A percentile compares a stretch with the other conserved stretches of the same genome.
Evolutionary conservation across 1,140 invertebrate species (phyloP).

Genomic region (Chlorops oryzae): DNA sequence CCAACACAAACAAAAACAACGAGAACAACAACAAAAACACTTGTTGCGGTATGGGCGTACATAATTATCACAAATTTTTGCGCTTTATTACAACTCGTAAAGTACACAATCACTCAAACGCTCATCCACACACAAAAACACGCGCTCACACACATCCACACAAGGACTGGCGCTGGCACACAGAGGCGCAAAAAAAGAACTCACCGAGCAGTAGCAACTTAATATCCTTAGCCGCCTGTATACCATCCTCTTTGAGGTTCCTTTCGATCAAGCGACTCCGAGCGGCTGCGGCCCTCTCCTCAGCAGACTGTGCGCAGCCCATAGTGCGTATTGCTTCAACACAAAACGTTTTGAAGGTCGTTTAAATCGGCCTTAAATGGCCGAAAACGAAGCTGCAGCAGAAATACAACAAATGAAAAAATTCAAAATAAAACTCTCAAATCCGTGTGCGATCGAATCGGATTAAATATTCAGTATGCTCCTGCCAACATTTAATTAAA

Average conservation of each 20-base stretch:
- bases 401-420: slow-evolving; percentile 18
- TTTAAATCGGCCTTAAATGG: slow-evolving; percentile 48
- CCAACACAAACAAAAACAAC: no score
- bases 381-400: slow-evolving; percentile 32
- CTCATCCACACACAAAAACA: no score
- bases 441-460: no score
- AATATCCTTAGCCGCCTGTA: slow-evolving; percentile 97
- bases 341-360: slow-evolving; percentile 50
- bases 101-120: no score
- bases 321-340: slow-evolving; percentile 61
- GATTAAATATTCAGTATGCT: no score
- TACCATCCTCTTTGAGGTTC: slow-evolving; percentile 96
- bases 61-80: no score
- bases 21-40: no score
- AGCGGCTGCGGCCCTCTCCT: slow-evolving; percentile 93
- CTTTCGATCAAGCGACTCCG: slow-evolving; percentile 96
- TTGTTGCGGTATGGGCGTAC: no score
- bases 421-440: slow-evolving; percentile 23
- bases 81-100: no score
- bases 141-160: no score
- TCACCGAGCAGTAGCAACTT: slow-evolving; percentile 94
- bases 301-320: slow-evolving; percentile 98
- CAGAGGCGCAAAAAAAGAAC: slow-evolving; percentile 31
- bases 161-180: no score
- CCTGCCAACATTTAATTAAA: no score